phyloP scores from a whole-genome alignment of 1,140 invertebrate genomes.

The Calosoma granatense region DNA sequence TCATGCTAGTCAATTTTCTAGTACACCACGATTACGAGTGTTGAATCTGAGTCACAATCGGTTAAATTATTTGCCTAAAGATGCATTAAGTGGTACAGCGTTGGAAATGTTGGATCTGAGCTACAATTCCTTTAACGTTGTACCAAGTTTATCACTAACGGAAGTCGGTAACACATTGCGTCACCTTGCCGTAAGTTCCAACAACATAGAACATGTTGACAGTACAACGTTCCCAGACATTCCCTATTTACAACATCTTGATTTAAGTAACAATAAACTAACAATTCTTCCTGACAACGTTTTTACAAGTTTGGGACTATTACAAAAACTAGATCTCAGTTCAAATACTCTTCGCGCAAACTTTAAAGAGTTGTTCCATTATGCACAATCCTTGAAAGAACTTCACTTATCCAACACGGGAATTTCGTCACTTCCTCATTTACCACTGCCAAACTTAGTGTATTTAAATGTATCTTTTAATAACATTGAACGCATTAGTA shows the following conservation, averaged over 20 bases:
- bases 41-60: constrained; percentile 63
- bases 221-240: constrained; percentile 70
- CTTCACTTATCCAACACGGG: constrained; percentile 60
- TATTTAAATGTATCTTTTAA: constrained; percentile 67
- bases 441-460: constrained; percentile 60
- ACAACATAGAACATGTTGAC: constrained; percentile 71
- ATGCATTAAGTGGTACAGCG: constrained; percentile 63
- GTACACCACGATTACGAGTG: constrained; percentile 56
- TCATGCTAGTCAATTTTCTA: constrained; percentile 63
- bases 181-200: constrained; percentile 61
- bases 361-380: constrained; percentile 73
- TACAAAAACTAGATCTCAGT: constrained; percentile 64
- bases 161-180: constrained; percentile 61
- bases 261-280: constrained; percentile 64
- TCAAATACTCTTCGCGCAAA: constrained; percentile 65
- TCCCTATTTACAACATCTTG: constrained; percentile 58
- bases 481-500: constrained; percentile 49
- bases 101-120: constrained; percentile 65
- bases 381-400: constrained; percentile 59
- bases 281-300: constrained; percentile 74
- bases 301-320: constrained; percentile 62
- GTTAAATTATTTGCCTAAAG: constrained; percentile 55
- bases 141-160: constrained; percentile 53
- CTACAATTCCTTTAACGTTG: constrained; percentile 59
- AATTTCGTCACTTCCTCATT: constrained; percentile 53